Base-by-base conservation (phyloP, 2,888 invertebrate species). In the Zonitis immaculata region DNA sequence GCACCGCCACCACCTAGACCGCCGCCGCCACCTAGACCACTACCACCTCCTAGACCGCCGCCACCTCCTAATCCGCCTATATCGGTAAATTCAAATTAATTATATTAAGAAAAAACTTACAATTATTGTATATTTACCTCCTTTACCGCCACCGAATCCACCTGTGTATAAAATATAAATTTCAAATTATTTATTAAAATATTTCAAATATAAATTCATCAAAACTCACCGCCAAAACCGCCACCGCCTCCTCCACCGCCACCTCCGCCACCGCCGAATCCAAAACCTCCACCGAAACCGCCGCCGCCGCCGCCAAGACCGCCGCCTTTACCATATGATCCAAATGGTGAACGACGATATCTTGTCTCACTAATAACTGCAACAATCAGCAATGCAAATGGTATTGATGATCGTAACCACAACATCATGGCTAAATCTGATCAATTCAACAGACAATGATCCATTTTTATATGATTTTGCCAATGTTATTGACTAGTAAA, bases 91-190 rank as follows among this genome's bases (percentile, higher is more conserved):
- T 22, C 22, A 22, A 22, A 22, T 4, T 22, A 4, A n/a, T n/a
- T n/a, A n/a, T n/a, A n/a, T n/a, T n/a, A n/a, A 4, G 5, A 22
- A 22, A 22, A 22, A 22, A 22, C 22, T 5, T 22, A 4, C 22
- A 22, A 22, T 5, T 4, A 22, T 5, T 4, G 3, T 5, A 22
- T 20, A 39, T 20, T 39, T 51, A 32, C 28, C 20, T 3, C 48
- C 48, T 26, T 48, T 26, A 42, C 48, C 42, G 26, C 44, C 49
- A 9, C 49, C 49, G 11, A 26, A 22, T 14, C 39, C 47, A 8
- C 43, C 43, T 73, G 75, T 76, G 69, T 73, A 73, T 68, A 75
- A 71, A 39, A 54, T 56, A 42, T 58, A 58, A 42, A 59, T 52
- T 51, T 60, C 52, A 56, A 54, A 52, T 27, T 47, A 26, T 9